Base-by-base conservation (phyloP, 2,113 vertebrate species). In the Grus americana region DNA sequence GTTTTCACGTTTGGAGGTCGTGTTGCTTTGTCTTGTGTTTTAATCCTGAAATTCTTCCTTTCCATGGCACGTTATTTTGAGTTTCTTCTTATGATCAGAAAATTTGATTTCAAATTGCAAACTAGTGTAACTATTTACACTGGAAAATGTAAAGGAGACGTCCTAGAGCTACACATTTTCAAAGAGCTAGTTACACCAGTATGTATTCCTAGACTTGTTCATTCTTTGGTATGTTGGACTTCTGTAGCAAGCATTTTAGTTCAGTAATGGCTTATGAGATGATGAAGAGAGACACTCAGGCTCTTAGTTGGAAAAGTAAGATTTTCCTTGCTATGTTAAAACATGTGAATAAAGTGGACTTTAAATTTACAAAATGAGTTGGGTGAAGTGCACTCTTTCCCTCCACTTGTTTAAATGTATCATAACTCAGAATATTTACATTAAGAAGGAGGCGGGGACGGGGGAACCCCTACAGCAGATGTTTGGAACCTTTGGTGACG, bases 301-400 rank as follows among this genome's bases (percentile, higher is more conserved):
- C 58, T 90, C 38, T 73, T 86, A 74, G 30, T 38, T 88, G 55
- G 66, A 87, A 92, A 95, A 87, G 44, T 63, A 92, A 91, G 65
- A 55, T 94, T 95, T 93, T 94, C 90, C 66, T 85, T 85, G 42
- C 36, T 36, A 0, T 62, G 21, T 81, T 82, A 66, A 85, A 92
- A 50, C 30, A 58, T 70, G 72, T 65, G 22, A 83, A 78, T 90
- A 82, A 95, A 73, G 52, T 72, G 87, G 40, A 86, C 46, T 90
- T 79, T 2, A 70, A 30, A 30, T 89, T 91, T 95, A 29, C 58
- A 42, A 34, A 61, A 73, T 81, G 59, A 30, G 10, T 22, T 85
- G 65, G 29, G 62, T 0, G 2, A 71, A 74, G 32, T 29, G 23
- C 21, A 47, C 30, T 70, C 42, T 92, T 94, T 66, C 42, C 32